Conservation (phyloP, 2,113 vertebrate genomes). For the Odontophorus gujanensis region DNA sequence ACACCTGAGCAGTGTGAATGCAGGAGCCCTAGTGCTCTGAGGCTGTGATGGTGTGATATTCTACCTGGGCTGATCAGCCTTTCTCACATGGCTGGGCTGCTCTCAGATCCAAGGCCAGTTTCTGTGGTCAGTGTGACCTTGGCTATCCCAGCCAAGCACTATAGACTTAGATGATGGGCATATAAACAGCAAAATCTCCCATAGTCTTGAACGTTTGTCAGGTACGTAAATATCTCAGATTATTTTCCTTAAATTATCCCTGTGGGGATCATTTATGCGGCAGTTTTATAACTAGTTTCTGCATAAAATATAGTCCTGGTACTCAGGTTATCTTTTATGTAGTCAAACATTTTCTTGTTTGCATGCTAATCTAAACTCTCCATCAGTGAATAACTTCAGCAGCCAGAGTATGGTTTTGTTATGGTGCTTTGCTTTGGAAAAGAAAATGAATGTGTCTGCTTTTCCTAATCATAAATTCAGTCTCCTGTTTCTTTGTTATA, state of each 20-base stretch:
- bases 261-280: conserved; percentile 51
- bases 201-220: conserved; percentile 46
- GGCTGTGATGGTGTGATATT: neutral
- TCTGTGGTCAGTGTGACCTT: neutral
- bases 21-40: fast-evolving
- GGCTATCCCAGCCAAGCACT: neutral
- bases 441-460: conserved; percentile 68
- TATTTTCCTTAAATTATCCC: conserved; percentile 52
- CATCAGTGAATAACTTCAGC: conserved; percentile 61
- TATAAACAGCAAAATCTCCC: conserved; percentile 22
- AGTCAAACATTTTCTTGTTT: conserved; percentile 69
- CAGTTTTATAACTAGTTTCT: conserved; percentile 64
- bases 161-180: neutral
- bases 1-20: conserved; percentile 25
- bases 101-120: neutral
- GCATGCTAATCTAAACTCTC: conserved; percentile 70
- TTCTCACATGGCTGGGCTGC: neutral
- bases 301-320: conserved; percentile 52
- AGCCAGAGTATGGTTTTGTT: conserved; percentile 41
- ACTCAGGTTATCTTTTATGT: conserved; percentile 42
- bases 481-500: conserved; percentile 71
- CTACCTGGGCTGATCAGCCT: neutral
- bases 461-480: conserved; percentile 70
- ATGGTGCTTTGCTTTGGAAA: conserved; percentile 46
- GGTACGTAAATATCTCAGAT: conserved; percentile 67